A percentile compares a stretch with the other conserved stretches of the same genome.
phyloP scores from a whole-genome alignment of 2,113 vertebrate species.

The Thamnophis sirtalis region DNA sequence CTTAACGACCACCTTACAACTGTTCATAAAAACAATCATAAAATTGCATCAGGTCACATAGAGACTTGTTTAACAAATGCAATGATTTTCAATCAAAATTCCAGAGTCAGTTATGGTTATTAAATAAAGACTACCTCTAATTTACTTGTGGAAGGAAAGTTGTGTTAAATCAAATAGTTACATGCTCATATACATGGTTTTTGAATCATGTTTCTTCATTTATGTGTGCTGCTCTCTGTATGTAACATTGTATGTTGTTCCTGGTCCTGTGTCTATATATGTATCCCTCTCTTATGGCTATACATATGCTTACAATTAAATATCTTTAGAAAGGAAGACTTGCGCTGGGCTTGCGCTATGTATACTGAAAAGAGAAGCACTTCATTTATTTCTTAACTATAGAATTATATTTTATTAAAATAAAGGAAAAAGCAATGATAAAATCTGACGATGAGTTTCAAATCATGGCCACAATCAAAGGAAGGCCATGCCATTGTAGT shows the following conservation, averaged over 20 bases:
- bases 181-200: background rate
- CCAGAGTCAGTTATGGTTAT: background rate
- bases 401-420: background rate
- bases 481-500: slow-evolving; percentile 25
- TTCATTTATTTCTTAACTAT: background rate
- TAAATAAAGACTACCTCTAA: background rate
- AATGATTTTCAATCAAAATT: background rate
- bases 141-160: background rate
- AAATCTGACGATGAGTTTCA: slow-evolving; percentile 21
- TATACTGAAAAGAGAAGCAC: background rate
- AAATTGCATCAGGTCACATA: background rate
- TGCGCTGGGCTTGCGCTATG: background rate
- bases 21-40: background rate
- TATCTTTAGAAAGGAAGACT: background rate
- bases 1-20: background rate
- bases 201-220: background rate
- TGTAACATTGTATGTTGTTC: background rate
- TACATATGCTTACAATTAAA: background rate
- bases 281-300: background rate
- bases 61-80: background rate
- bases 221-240: too few relatives aligned
- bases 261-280: background rate
- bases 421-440: background rate
- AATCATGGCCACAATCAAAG: slow-evolving; percentile 26
- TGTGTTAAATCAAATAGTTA: background rate